Conservation (phyloP, 2,888 invertebrate genomes). For the Cryptus viduatorius region DNA sequence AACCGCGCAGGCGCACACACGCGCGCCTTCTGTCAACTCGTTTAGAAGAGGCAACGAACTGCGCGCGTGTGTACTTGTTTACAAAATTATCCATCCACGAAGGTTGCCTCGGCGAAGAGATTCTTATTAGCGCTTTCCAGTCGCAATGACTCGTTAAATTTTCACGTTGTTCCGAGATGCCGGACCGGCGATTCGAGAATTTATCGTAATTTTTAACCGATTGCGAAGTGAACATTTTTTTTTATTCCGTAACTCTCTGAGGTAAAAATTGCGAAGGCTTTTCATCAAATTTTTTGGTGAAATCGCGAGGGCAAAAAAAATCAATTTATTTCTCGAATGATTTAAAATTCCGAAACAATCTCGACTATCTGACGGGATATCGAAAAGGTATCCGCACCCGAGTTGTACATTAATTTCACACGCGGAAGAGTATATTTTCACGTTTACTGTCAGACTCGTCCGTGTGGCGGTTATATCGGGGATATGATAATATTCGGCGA, state of each 20-base stretch:
- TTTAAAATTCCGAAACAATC: neutral
- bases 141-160: slow-evolving; percentile 2
- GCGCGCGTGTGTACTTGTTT: slow-evolving; percentile 13
- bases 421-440: slow-evolving; percentile 14
- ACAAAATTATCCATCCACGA: slow-evolving; percentile 44
- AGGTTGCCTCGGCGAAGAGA: neutral
- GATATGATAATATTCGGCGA: slow-evolving; percentile 19
- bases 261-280: too few species aligned
- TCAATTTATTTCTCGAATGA: too few species aligned
- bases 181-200: too few species aligned
- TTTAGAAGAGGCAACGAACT: slow-evolving; percentile 11
- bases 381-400: neutral
- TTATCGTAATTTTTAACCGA: too few species aligned
- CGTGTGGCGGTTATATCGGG: slow-evolving; percentile 34
- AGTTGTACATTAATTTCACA: neutral
- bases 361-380: neutral
- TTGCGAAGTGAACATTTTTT: too few species aligned
- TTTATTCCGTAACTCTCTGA: too few species aligned
- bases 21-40: neutral
- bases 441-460: slow-evolving; percentile 15
- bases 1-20: neutral
- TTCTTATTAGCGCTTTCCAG: slow-evolving; percentile 28
- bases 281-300: too few species aligned
- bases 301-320: too few species aligned
- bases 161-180: neutral